These are phyloP conservation scores for Tympanoctomys barrerae DNA, from an alignment of 2,797 vertebrate genomes.

Conservation along the genomic window DNA sequence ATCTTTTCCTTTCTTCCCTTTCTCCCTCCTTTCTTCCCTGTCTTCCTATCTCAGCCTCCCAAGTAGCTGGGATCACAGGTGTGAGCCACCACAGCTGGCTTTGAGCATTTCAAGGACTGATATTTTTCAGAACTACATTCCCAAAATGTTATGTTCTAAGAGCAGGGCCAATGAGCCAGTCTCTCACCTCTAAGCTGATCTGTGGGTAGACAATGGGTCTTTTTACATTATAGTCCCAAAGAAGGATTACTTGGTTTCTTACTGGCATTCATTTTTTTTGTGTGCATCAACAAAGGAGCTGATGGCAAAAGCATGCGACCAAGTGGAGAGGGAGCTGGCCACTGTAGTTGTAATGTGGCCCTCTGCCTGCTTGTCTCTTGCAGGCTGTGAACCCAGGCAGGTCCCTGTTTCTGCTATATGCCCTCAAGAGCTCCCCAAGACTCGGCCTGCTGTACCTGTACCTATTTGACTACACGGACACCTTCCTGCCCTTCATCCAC, in stretches of 20 bases:
- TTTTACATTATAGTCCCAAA: not conserved
- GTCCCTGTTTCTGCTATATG: slow-evolving; percentile 95
- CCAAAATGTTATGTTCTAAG: not conserved
- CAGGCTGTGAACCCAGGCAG: slow-evolving; percentile 95
- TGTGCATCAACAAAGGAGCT: not conserved
- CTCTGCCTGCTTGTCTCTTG: slow-evolving; percentile 60
- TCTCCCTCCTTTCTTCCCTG: not conserved
- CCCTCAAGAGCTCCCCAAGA: slow-evolving; percentile 94
- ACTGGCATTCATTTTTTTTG: not conserved
- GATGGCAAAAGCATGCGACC: not conserved
- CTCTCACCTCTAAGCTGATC: not conserved
- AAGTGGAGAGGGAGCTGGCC: not conserved
- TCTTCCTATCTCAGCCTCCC: not conserved
- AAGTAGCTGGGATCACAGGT: not conserved
- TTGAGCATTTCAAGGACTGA: slow-evolving; percentile 7
- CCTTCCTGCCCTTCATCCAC: slow-evolving; percentile 97
- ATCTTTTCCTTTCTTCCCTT: not conserved
- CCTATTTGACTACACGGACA: slow-evolving; percentile 94
- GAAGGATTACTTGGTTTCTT: not conserved
- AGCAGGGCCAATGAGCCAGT: not conserved
- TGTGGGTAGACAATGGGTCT: not conserved
- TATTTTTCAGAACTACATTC: not conserved
- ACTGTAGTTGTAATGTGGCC: not conserved
- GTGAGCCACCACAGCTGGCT: not conserved
- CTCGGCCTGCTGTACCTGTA: slow-evolving; percentile 91